phyloP scores from a whole-genome alignment of 1,140 invertebrate genomes.

The Steinernema khuongi region DNA sequence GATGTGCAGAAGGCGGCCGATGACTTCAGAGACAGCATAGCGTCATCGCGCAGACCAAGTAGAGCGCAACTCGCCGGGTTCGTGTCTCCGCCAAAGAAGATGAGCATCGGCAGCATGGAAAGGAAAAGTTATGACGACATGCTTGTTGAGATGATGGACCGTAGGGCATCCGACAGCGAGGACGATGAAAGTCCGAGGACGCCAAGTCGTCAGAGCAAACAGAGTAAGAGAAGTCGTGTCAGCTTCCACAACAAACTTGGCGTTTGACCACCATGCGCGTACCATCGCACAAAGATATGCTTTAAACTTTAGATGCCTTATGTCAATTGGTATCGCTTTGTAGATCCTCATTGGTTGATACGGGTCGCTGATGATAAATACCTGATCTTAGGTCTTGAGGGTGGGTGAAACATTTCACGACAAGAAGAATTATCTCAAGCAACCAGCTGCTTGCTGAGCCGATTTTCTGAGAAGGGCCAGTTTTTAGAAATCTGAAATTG shows the following conservation, averaged over 20 bases:
- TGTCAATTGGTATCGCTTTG: background rate
- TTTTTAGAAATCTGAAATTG: no score
- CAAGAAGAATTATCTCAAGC: background rate
- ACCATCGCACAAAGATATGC: background rate
- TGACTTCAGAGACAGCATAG: background rate
- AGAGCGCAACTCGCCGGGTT: background rate
- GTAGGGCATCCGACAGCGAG: background rate
- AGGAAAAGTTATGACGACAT: background rate
- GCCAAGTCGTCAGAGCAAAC: background rate
- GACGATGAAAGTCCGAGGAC: background rate
- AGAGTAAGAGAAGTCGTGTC: background rate
- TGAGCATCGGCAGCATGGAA: background rate
- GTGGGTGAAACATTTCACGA: no score
- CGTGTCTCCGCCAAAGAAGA: background rate
- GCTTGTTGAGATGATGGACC: background rate
- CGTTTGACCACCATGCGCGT: background rate
- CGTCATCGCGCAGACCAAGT: background rate
- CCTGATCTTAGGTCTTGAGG: no score
- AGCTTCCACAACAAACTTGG: background rate
- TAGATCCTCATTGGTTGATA: no score
- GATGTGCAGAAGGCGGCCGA: background rate
- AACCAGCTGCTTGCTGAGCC: no score
- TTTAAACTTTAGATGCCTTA: background rate
- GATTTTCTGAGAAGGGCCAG: no score
- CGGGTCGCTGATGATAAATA: no score